Percentiles rank a stretch among this genome's conserved stretches.
These are phyloP conservation scores for Cyclophora albipunctata DNA, from an alignment of 2,888 invertebrate genomes.

Conservation along the genomic window DNA sequence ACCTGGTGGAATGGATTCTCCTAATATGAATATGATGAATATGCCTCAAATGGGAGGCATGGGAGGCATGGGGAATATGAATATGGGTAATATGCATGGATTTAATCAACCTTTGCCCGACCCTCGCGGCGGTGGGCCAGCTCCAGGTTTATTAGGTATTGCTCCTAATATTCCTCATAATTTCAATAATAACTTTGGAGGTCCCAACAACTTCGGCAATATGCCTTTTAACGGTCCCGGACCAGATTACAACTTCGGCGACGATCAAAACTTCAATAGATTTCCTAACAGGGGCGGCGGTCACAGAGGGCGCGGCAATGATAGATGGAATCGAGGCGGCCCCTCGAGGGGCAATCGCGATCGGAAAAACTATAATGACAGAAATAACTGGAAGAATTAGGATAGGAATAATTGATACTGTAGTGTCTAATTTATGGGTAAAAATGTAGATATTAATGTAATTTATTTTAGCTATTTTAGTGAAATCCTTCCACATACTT, in stretches of 20 bases:
- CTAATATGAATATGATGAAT: conserved; percentile 61
- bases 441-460: conserved; percentile 13
- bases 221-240: conserved; percentile 64
- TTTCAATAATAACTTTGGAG: conserved; percentile 55
- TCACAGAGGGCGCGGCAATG: conserved; percentile 60
- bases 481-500: conserved; percentile 51
- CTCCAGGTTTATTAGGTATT: conserved; percentile 76
- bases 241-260: conserved; percentile 60
- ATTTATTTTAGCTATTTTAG: conserved; percentile 39
- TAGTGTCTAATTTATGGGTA: conserved; percentile 2
- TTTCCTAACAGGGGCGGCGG: conserved; percentile 63
- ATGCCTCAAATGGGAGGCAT: conserved; percentile 58
- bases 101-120: conserved; percentile 63
- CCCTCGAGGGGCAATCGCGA: conserved; percentile 64
- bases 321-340: conserved; percentile 64
- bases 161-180: conserved; percentile 73
- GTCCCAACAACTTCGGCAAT: conserved; percentile 58
- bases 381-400: conserved; percentile 72
- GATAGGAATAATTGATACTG: conserved; percentile 24
- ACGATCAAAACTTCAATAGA: conserved; percentile 60
- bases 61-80: conserved; percentile 56
- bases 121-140: conserved; percentile 55
- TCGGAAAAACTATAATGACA: conserved; percentile 66
- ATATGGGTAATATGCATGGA: conserved; percentile 55
- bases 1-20: conserved; percentile 44